Percentiles rank a stretch among this genome's conserved stretches.
phyloP scores from a whole-genome alignment of 2,113 vertebrate species.

The Plectropomus leopardus region DNA sequence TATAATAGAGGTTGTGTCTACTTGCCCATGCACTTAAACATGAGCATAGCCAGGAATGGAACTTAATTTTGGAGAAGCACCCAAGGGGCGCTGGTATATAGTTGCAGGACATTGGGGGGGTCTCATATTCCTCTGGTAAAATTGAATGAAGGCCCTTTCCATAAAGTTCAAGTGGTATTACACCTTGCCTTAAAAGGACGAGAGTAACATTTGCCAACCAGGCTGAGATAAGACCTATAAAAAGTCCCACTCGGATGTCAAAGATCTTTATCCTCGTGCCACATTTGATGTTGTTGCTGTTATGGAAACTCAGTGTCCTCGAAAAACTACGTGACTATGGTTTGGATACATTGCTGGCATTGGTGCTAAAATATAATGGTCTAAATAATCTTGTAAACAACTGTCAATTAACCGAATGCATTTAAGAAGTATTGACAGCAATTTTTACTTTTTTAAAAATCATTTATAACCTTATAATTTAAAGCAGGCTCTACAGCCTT shows the following conservation, averaged over 20 bases:
- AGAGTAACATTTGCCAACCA: slow-evolving; percentile 61
- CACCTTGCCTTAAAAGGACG: slow-evolving; percentile 62
- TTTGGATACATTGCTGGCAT: slow-evolving; percentile 33
- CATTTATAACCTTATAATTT: too few species aligned
- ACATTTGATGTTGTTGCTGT: slow-evolving; percentile 63
- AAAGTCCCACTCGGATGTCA: slow-evolving; percentile 71
- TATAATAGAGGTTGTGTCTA: slow-evolving; percentile 32
- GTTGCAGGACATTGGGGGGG: slow-evolving; percentile 64
- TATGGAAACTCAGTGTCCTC: slow-evolving; percentile 54
- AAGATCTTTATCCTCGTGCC: slow-evolving; percentile 58
- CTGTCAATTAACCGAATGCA: too few species aligned
- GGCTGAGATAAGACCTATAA: slow-evolving; percentile 75
- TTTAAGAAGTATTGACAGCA: too few species aligned
- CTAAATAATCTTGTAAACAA: too few species aligned
- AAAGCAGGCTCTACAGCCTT: too few species aligned
- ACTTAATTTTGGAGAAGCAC: slow-evolving; percentile 70
- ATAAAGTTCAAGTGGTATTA: slow-evolving; percentile 70
- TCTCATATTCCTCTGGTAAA: slow-evolving; percentile 70
- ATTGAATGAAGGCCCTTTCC: slow-evolving; percentile 57
- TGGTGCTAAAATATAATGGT: not conserved
- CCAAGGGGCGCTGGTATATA: slow-evolving; percentile 69
- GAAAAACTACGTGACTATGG: slow-evolving; percentile 42
- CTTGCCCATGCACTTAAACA: slow-evolving; percentile 34
- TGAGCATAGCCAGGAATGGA: slow-evolving; percentile 39
- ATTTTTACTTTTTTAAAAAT: too few species aligned